These are phyloP conservation scores for Caenorhabditis imperialis DNA, from an alignment of 2,888 invertebrate species.

Conservation along the genomic window DNA sequence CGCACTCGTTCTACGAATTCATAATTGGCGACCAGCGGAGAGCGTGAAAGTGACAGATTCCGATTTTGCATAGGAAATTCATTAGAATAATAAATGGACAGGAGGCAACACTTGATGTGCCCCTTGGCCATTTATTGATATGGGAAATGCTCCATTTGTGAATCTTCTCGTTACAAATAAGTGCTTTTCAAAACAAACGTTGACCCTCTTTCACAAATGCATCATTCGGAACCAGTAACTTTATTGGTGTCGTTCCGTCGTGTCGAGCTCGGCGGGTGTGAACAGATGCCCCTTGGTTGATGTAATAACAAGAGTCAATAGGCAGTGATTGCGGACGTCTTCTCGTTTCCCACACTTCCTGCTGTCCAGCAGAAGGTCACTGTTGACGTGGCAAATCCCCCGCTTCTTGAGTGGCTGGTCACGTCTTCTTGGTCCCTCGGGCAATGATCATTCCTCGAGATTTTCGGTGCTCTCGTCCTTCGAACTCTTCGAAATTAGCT, in stretches of 20 bases:
- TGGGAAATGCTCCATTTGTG: too few species aligned
- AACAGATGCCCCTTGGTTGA: constrained; percentile 44
- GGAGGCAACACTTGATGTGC: too few species aligned
- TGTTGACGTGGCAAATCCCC: constrained; percentile 17
- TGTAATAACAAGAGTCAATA: constrained; percentile 49
- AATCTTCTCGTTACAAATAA: too few species aligned
- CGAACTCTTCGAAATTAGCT: constrained; percentile 12
- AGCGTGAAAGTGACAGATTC: not conserved
- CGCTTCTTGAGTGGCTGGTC: constrained; percentile 5
- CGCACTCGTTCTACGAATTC: constrained; percentile 22
- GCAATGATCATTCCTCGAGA: constrained; percentile 8
- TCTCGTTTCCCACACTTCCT: constrained; percentile 13
- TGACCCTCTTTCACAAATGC: too few species aligned
- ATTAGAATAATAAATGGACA: not conserved
- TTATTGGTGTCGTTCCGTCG: constrained; percentile 38
- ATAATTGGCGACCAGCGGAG: constrained; percentile 22
- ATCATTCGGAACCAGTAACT: constrained; percentile 35
- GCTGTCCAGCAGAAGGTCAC: constrained; percentile 23
- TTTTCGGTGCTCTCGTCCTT: constrained; percentile 16
- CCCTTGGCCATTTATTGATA: too few species aligned
- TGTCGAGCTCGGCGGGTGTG: constrained; percentile 24
- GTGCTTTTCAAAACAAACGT: too few species aligned
- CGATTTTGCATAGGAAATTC: not conserved
- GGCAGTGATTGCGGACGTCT: constrained; percentile 34
- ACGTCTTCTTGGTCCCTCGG: constrained; percentile 25